These are phyloP conservation scores for Lochmaea capreae DNA, from an alignment of 2,888 invertebrate genomes.

Conservation along the genomic window DNA sequence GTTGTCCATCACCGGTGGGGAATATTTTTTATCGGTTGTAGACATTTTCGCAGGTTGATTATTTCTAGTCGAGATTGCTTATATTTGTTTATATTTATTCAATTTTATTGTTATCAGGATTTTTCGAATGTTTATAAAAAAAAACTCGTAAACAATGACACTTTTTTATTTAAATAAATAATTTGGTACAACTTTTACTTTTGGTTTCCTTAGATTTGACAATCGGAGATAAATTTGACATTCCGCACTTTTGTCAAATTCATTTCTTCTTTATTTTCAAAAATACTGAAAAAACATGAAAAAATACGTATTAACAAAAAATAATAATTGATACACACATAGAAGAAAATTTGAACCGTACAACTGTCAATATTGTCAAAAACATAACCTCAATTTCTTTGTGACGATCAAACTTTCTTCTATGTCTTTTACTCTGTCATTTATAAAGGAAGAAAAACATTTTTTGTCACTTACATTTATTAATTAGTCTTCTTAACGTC, in stretches of 20 bases:
- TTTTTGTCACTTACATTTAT: slow-evolving; percentile 47
- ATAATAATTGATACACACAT: neutral
- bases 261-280: slow-evolving; percentile 41
- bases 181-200: slow-evolving; percentile 47
- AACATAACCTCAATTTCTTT: too few relatives aligned
- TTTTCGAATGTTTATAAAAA: neutral
- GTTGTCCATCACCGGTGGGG: too few relatives aligned
- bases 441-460: neutral
- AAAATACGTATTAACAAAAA: neutral
- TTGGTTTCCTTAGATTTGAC: slow-evolving; percentile 29
- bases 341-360: too few relatives aligned
- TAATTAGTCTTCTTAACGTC: slow-evolving; percentile 87
- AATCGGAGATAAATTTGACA: slow-evolving; percentile 55
- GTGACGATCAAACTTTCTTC: too few relatives aligned
- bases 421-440: too few relatives aligned
- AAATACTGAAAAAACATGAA: slow-evolving; percentile 25
- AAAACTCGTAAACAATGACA: slow-evolving; percentile 8
- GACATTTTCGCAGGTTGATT: too few relatives aligned
- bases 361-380: too few relatives aligned
- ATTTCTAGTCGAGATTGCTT: too few relatives aligned
- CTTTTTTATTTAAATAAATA: slow-evolving; percentile 44
- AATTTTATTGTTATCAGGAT: neutral
- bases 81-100: too few relatives aligned
- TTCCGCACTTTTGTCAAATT: slow-evolving; percentile 59
- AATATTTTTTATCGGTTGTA: too few relatives aligned